phyloP scores from a whole-genome alignment of 1,140 invertebrate genomes.

The Ceratosolen solmsi region DNA sequence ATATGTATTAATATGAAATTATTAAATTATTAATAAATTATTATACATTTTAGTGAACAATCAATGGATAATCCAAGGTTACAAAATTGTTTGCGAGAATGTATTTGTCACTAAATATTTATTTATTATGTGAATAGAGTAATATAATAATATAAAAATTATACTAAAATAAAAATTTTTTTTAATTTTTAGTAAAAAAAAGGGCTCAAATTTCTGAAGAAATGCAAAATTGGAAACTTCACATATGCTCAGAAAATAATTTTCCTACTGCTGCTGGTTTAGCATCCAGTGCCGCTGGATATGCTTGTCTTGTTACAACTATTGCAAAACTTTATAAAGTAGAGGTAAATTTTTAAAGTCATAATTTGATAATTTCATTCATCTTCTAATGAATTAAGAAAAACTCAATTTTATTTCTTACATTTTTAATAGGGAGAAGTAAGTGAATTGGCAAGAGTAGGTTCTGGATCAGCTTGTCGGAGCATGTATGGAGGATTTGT shows the following conservation, averaged over 20 bases:
- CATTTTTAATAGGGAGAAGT: conserved; percentile 77
- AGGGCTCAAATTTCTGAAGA: conserved; percentile 65
- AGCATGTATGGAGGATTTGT: conserved; percentile 96
- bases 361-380: conserved; percentile 15
- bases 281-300: conserved; percentile 98
- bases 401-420: neutral
- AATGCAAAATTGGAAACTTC: conserved; percentile 82
- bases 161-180: conserved; percentile 28
- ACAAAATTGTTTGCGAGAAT: conserved; percentile 84
- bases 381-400: neutral
- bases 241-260: conserved; percentile 96
- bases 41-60: conserved; percentile 78
- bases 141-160: neutral
- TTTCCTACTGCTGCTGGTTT: conserved; percentile 99
- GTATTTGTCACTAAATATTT: conserved; percentile 73
- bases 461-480: conserved; percentile 97
- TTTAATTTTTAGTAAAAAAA: conserved; percentile 67
- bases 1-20: conserved; percentile 4
- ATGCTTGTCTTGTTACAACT: conserved; percentile 88
- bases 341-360: conserved; percentile 65
- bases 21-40: conserved; percentile 9
- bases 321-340: conserved; percentile 83
- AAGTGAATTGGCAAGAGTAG: conserved; percentile 87
- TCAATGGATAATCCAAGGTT: conserved; percentile 82
- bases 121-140: neutral